Base-by-base conservation (phyloP, 2,888 invertebrate genomes). In the Idaea aversata region DNA sequence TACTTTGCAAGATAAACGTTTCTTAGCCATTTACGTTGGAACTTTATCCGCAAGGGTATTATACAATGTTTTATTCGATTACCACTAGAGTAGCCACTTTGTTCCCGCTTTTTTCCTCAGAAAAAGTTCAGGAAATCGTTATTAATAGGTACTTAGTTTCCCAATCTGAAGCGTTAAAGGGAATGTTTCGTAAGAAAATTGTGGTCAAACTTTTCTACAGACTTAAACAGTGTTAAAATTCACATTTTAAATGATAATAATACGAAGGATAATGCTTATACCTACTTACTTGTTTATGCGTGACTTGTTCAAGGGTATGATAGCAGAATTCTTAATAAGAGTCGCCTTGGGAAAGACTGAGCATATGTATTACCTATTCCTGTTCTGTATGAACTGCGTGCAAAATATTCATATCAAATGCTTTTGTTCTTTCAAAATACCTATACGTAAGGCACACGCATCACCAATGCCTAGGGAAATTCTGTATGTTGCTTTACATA, bases 281-380 rank as follows among this genome's bases (percentile, higher is more conserved):
- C 36, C 36, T 36, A 0, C 13, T 25, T 47, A 47, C 47, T 47
- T 47, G 47, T 47, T 47, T 47, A 47, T 47, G 47, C 47, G 47
- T 47, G 47, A 13, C 47, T 47, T 47, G 47, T 47, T 47, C 47
- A 47, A 47, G 47, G 64, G 47, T 16, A 65, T 62, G 65, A 15
- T 60, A 38, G 57, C 25, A 61, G 68, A 67, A 67, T 67, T 69
- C 63, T 57, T 61, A 69, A 69, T 66, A 63, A 13, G 62, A 64
- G 63, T 34, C 63, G 61, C 58, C 64, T 63, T 63, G 15, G 65
- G 63, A 61, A 63, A 65, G 62, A 35, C 6, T 13, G 47, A 47
- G 47, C 47, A 47, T 47, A 47, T 10, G 10, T 13, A 47, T 47
- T 47, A 47, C 47, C 47, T 47, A 47, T 47, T 47, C 47, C 13